These are phyloP conservation scores for Australoheros facetus DNA, from an alignment of 2,797 vertebrate species.

Conservation along the genomic window DNA sequence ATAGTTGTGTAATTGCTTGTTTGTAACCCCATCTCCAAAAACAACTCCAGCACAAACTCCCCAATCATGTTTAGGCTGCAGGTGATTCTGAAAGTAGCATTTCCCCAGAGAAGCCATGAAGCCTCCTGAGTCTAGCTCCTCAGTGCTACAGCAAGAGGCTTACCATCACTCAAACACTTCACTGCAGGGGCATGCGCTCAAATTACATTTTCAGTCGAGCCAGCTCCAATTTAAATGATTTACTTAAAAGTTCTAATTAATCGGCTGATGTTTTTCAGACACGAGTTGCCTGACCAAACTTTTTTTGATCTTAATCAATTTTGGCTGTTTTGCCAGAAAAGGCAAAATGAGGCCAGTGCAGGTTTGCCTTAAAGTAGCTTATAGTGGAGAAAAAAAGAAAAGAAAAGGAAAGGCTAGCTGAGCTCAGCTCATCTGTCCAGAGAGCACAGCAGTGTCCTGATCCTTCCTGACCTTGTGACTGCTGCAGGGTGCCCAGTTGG, in stretches of 20 bases:
- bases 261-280: slow-evolving; percentile 34
- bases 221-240: slow-evolving; percentile 50
- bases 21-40: slow-evolving; percentile 70
- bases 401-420: slow-evolving; percentile 34
- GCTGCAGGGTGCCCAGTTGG: slow-evolving; percentile 64
- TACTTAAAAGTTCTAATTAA: slow-evolving; percentile 54
- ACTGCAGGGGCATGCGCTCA: slow-evolving; percentile 63
- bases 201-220: slow-evolving; percentile 46
- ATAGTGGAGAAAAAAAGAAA: background rate
- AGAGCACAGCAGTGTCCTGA: slow-evolving; percentile 60
- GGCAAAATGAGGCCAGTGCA: slow-evolving; percentile 8
- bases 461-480: slow-evolving; percentile 69
- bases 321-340: slow-evolving; percentile 20
- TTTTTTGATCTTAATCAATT: slow-evolving; percentile 43
- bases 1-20: slow-evolving; percentile 71
- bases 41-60: slow-evolving; percentile 62
- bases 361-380: slow-evolving; percentile 18
- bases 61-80: slow-evolving; percentile 78
- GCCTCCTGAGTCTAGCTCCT: slow-evolving; percentile 61
- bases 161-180: slow-evolving; percentile 70
- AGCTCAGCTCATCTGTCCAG: slow-evolving; percentile 63
- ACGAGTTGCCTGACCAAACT: slow-evolving; percentile 19
- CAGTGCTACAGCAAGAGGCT: slow-evolving; percentile 52
- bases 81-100: slow-evolving; percentile 79
- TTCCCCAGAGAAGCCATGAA: slow-evolving; percentile 68